phyloP scores from a whole-genome alignment of 1,140 invertebrate genomes.

The Pseudachorutes palmiensis region DNA sequence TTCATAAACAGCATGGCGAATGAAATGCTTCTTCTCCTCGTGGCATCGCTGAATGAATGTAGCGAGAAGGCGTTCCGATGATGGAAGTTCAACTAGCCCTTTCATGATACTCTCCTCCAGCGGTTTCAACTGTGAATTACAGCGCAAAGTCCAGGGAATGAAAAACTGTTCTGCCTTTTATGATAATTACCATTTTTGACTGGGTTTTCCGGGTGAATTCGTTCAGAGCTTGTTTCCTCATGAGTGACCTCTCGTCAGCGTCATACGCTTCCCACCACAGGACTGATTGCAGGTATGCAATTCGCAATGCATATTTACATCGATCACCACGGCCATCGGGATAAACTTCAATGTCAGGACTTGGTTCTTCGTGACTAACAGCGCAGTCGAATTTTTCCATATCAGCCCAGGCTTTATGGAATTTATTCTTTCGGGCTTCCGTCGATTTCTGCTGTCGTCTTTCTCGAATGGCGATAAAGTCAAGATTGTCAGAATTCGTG shows the following conservation, averaged over 20 bases:
- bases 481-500: neutral
- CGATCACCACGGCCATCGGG: neutral
- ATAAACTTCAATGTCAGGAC: neutral
- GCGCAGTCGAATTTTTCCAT: neutral
- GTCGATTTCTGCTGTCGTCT: neutral
- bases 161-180: neutral
- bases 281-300: neutral
- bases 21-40: neutral
- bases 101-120: neutral
- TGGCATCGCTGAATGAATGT: neutral
- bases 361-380: neutral
- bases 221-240: neutral
- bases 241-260: neutral
- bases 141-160: neutral
- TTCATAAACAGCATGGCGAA: neutral
- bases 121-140: neutral
- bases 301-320: neutral
- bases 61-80: constrained; percentile 1
- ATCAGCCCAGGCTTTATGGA: neutral
- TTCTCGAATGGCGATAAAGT: no score
- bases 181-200: neutral
- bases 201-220: neutral
- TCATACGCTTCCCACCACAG: neutral
- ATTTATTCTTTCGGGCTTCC: neutral
- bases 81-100: neutral